Evolutionary conservation across 2,113 vertebrate genomes (phyloP).

Genomic region (Gallinago paraguaiae): DNA sequence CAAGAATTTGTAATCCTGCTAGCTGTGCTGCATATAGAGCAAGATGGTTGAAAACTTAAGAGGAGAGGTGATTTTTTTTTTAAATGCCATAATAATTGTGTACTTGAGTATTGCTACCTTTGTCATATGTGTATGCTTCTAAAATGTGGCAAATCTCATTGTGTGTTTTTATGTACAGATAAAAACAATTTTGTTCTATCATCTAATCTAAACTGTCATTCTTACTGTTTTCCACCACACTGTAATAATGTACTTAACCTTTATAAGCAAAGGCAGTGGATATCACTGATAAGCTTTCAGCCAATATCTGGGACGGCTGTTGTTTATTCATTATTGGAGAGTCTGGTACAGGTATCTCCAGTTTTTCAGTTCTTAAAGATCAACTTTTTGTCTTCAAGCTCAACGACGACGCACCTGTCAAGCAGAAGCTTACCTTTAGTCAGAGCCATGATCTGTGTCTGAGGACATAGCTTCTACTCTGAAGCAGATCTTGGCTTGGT

Average conservation of each 20-base stretch:
- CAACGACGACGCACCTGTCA: background rate
- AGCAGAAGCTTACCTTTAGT: background rate
- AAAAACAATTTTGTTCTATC: background rate
- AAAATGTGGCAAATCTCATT: background rate
- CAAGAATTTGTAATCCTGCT: background rate
- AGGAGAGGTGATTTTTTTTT: background rate
- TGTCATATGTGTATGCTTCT: background rate
- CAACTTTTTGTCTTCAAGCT: background rate
- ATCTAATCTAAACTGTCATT: background rate
- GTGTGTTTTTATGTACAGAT: background rate
- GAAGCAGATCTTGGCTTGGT: background rate
- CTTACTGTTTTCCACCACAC: background rate
- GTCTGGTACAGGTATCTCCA: background rate
- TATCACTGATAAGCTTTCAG: background rate
- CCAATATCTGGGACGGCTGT: background rate
- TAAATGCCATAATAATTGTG: background rate
- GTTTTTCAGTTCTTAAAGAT: background rate
- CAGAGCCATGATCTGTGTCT: background rate
- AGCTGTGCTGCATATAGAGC: background rate
- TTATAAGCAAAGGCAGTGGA: background rate
- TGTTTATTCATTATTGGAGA: background rate
- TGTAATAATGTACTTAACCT: background rate
- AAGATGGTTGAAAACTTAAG: background rate
- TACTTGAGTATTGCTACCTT: background rate
- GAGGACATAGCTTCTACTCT: background rate